Percentiles rank a stretch among this genome's conserved stretches.
Conservation (phyloP, 2,113 vertebrate species). For the Rutilus rutilus region DNA sequence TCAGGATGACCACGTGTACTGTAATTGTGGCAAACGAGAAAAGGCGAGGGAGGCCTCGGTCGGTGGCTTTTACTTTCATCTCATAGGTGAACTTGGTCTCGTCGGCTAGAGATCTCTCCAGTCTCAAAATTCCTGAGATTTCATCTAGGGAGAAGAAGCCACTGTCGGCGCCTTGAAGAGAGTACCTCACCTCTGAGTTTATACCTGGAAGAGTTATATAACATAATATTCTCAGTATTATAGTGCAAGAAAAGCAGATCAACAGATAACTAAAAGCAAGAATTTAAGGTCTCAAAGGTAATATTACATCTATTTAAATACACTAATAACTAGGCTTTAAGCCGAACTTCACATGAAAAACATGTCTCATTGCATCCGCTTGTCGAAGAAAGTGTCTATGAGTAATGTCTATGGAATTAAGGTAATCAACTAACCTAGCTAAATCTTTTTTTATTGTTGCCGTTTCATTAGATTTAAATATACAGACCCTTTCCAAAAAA, state of each 20-base stretch:
- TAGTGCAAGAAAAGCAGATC: background rate
- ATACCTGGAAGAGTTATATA: slow-evolving; percentile 74
- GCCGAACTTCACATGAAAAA: too few relatives aligned
- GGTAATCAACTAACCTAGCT: too few relatives aligned
- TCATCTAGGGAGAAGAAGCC: slow-evolving; percentile 92
- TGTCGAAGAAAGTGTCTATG: too few relatives aligned
- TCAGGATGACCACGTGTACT: slow-evolving; percentile 86
- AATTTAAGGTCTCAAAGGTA: background rate
- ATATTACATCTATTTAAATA: background rate
- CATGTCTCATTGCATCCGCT: too few relatives aligned
- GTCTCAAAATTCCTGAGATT: slow-evolving; percentile 86
- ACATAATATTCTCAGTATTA: slow-evolving; percentile 23
- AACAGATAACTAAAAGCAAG: background rate
- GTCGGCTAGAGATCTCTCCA: slow-evolving; percentile 85
- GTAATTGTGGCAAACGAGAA: slow-evolving; percentile 83
- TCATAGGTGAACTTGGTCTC: slow-evolving; percentile 77
- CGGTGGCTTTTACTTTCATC: slow-evolving; percentile 87
- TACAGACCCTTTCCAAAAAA: too few relatives aligned
- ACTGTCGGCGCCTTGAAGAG: slow-evolving; percentile 81
- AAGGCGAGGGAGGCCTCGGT: slow-evolving; percentile 83
- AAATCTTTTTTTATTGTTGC: too few relatives aligned
- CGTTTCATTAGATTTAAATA: too few relatives aligned
- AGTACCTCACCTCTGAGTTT: slow-evolving; percentile 91
- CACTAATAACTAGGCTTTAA: background rate
- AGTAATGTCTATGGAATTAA: too few relatives aligned